Percentiles rank a stretch among this genome's conserved stretches.
These are phyloP conservation scores for Abrostola tripartita DNA, from an alignment of 2,888 invertebrate genomes.

Conservation along the genomic window DNA sequence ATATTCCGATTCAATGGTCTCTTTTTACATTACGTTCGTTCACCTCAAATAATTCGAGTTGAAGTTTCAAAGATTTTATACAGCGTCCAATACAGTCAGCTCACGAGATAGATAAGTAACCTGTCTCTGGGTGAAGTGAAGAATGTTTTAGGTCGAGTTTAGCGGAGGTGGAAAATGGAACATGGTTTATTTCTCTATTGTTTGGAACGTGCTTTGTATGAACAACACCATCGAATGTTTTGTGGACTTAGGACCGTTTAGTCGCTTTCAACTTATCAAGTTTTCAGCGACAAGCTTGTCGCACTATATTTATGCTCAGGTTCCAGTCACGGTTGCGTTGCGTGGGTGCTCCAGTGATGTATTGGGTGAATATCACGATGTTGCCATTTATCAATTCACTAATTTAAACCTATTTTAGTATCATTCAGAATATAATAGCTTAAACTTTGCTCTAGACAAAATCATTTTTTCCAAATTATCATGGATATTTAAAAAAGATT, in stretches of 20 bases:
- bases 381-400: constrained; percentile 59
- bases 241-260: constrained; percentile 63
- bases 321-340: constrained; percentile 62
- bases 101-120: constrained; percentile 61
- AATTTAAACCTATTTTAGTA: constrained; percentile 29
- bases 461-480: too few relatives aligned
- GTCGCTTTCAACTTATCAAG: constrained; percentile 70
- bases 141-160: constrained; percentile 65
- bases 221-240: constrained; percentile 58
- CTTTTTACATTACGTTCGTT: constrained; percentile 64
- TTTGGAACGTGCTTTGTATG: constrained; percentile 74
- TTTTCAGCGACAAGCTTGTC: constrained; percentile 67
- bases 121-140: constrained; percentile 57
- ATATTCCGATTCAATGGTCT: constrained; percentile 61
- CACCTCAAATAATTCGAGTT: constrained; percentile 52
- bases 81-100: constrained; percentile 58
- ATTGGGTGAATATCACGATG: constrained; percentile 57
- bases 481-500: too few relatives aligned
- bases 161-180: constrained; percentile 75
- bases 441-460: too few relatives aligned
- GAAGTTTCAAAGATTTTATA: constrained; percentile 49
- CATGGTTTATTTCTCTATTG: constrained; percentile 84
- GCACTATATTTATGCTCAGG: constrained; percentile 70
- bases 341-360: constrained; percentile 68
- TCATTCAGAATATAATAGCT: too few relatives aligned